Evolutionary conservation across 2,113 vertebrate species (phyloP), one percentile per base, ranked within the genome.

Genomic region (Nymphicus hollandicus): DNA sequence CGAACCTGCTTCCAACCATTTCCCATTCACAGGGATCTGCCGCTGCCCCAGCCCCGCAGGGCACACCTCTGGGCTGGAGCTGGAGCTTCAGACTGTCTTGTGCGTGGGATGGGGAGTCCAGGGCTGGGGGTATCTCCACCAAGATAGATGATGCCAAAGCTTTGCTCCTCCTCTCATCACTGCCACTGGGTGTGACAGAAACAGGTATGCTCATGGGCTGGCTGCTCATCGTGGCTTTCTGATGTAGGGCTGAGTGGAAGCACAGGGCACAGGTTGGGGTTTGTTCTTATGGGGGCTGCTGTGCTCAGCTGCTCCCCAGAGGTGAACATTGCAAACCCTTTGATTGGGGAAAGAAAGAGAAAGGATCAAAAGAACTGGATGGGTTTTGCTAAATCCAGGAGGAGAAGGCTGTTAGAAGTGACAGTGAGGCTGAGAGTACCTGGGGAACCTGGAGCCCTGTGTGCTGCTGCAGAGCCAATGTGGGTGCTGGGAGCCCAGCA

Each of bases 21-120:
- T 63, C 50, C 68, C 74, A 9, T 7, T 55, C 3, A 0, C 1
- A 0, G 49, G 37, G 2, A 13, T 63, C 50, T 70, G 44, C 43
- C 2, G 0, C 60, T 55, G 53, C 41, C 41, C 1, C 1, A 73
- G n/a, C n/a, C 41, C 52, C 2, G 1, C 6, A 1, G 24, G 28
- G 37, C 60, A 28, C 37, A 46, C 14, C 14, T 50, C 39, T 0
- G 3, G 64, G 49, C 23, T 46, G 50, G 28, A 52, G 39, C 8
- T 37, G 53, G 53, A 18, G 41, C 73, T 61, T 37, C 2, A 1
- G 19, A 17, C 18, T 31, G 19, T 35, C 29, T 28, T 20, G 4
- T n/a, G 46, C 1, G 0, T 1, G 3, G 22, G 7, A 33, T 20
- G 1, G 35, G 24, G 33, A 81, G n/a, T 44, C 29, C 63, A 35